Base-by-base conservation (phyloP, 2,797 vertebrate species). In the Pelobates cultripes region DNA sequence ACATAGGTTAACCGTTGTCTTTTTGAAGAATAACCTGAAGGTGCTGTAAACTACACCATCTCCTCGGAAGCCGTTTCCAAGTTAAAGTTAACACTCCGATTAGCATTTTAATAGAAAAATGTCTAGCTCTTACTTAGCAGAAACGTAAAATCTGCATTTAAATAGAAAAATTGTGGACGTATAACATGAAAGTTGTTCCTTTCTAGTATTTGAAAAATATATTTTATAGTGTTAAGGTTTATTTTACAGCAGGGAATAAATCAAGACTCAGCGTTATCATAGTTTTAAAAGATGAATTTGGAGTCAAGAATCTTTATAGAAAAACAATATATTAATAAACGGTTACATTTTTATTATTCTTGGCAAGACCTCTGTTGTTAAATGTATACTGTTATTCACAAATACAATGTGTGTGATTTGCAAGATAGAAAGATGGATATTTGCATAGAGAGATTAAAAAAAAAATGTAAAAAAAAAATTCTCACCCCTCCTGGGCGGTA, bases 81-180 rank as follows among this genome's bases (percentile, higher is more conserved):
- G 73, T 83, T 86, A 86, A 90, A 88, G 86, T 89, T 90, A 91
- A 88, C 86, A 86, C 88, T 90, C 44, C 75, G 51, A 87, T 92
- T 92, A 90, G 83, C 89, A 92, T 92, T 89, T 90, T 91, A 90
- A 89, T 89, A 87, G 87, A 76, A 86, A 87, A 85, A 73, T 55
- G 64, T 83, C 79, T 85, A 64, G 43, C 70, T 82, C 73, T 44
- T 84, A 77, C 51, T 88, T 88, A 89, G 73, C 69, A 76, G 81
- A 81, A 86, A 79, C 77, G 89, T 89, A 84, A 0, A 83, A 78
- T 88, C 77, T 90, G 80, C 80, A 89, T 90, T 90, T 88, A 87
- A 84, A 86, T 90, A 55, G 63, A 17, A 89, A 72, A 75, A 3
- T 81, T 44, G 66, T 86, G 85, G 86, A 89, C 85, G 86, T 86